Percentiles rank a stretch among this genome's conserved stretches.
phyloP scores from a whole-genome alignment of 2,888 invertebrate genomes.

The Paralinhomoeus sp. region DNA sequence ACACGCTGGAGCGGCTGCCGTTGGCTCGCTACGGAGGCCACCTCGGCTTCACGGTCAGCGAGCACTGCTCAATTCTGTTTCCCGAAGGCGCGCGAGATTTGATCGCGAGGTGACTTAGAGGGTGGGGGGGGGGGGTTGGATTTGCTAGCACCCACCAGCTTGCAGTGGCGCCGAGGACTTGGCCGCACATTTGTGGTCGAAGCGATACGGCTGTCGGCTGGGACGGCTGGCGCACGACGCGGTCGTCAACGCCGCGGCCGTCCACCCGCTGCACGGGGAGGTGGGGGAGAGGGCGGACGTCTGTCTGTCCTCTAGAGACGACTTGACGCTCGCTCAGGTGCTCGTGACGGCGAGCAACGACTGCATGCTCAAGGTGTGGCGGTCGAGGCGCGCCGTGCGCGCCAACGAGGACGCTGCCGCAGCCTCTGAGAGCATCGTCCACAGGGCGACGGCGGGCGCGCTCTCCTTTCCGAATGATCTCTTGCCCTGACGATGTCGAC shows the following conservation, averaged over 20 bases:
- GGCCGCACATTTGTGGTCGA: slow-evolving; percentile 59
- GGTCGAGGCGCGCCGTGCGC: no score
- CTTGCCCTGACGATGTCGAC: no score
- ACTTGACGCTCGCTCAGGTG: slow-evolving; percentile 41
- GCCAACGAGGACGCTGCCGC: no score
- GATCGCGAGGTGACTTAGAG: slow-evolving; percentile 49
- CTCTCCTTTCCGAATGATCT: no score
- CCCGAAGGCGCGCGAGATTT: slow-evolving; percentile 56
- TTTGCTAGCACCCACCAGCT: no score
- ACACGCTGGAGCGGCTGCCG: slow-evolving; percentile 37
- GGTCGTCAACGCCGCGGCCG: slow-evolving; percentile 62
- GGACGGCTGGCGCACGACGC: slow-evolving; percentile 50
- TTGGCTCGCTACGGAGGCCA: slow-evolving; percentile 38
- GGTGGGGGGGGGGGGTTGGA: no score
- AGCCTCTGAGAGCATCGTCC: no score
- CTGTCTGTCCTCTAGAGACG: no score
- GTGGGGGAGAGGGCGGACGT: no score
- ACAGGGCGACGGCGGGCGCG: no score
- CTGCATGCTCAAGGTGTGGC: slow-evolving; percentile 44
- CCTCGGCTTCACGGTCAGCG: slow-evolving; percentile 57
- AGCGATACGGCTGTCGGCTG: slow-evolving; percentile 54
- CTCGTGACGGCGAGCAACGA: slow-evolving; percentile 61
- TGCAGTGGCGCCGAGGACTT: slow-evolving; percentile 57
- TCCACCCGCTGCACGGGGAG: slow-evolving; percentile 53
- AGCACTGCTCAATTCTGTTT: slow-evolving; percentile 64